These are phyloP conservation scores for Nyctibius bracteatus DNA, from an alignment of 2,113 vertebrate genomes.

Conservation along the genomic window DNA sequence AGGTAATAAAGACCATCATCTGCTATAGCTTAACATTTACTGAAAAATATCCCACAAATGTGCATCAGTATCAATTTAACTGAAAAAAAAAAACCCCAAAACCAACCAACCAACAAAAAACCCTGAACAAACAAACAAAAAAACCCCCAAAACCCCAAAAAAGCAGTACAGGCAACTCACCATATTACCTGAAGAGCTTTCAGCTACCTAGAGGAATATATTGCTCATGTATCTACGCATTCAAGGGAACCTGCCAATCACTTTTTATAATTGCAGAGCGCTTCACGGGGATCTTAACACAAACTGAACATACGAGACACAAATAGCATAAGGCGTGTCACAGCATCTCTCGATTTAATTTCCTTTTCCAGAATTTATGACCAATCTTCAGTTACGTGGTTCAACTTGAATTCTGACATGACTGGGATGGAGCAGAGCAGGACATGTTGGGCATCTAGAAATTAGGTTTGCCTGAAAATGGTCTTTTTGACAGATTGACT, in stretches of 20 bases:
- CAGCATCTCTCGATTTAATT: not conserved
- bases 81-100: accelerated
- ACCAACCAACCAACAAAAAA: too few relatives aligned
- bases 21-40: not conserved
- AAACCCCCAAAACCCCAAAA: not conserved
- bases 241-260: not conserved
- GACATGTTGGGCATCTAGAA: not conserved
- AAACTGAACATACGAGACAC: not conserved
- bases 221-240: accelerated
- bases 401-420: not conserved
- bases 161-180: not conserved
- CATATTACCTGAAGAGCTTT: not conserved
- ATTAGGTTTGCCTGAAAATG: not conserved
- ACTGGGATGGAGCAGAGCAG: not conserved
- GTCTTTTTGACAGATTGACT: not conserved
- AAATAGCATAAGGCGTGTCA: not conserved
- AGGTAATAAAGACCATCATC: not conserved
- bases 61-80: not conserved
- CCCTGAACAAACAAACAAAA: too few relatives aligned
- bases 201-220: not conserved
- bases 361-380: not conserved
- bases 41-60: not conserved
- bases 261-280: not conserved
- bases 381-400: not conserved
- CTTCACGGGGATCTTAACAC: not conserved